Evolutionary conservation across 2,113 vertebrate species (phyloP).

Genomic region (Columba janthina): DNA sequence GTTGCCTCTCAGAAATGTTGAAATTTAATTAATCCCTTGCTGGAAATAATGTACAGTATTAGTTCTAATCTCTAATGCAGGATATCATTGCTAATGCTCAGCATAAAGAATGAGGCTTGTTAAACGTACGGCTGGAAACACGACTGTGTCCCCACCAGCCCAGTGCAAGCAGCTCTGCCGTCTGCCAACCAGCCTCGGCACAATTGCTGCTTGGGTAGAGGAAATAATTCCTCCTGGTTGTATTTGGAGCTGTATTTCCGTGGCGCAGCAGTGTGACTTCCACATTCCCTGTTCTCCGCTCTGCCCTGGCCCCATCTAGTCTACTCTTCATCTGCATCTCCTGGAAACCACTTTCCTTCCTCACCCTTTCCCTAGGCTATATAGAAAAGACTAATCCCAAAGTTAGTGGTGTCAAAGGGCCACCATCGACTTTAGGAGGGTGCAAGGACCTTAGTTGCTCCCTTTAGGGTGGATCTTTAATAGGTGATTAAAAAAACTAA

Average conservation of each 20-base stretch:
- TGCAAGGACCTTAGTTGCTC: neutral
- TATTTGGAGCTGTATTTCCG: neutral
- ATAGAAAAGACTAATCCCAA: neutral
- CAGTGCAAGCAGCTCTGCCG: fast-evolving
- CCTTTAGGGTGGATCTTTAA: neutral
- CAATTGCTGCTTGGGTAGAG: neutral
- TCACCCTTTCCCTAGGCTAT: neutral
- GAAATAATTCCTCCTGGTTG: neutral
- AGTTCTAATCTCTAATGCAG: neutral
- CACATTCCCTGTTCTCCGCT: neutral
- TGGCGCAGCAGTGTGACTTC: neutral
- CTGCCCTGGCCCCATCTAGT: neutral
- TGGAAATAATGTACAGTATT: conserved; percentile 24
- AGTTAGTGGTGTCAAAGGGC: neutral
- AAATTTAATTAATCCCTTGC: conserved; percentile 48
- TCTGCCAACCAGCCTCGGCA: neutral
- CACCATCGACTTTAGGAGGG: neutral
- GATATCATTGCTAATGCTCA: conserved; percentile 4
- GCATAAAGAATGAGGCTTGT: neutral
- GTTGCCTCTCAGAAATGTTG: neutral
- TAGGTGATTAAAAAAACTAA: neutral
- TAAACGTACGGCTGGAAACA: neutral
- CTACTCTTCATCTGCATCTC: neutral
- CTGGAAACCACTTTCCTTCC: neutral
- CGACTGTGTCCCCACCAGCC: fast-evolving